Evolutionary conservation across 2,888 invertebrate genomes (phyloP), one percentile per base, ranked within the genome.

Genomic region (Drosophila limbata): DNA sequence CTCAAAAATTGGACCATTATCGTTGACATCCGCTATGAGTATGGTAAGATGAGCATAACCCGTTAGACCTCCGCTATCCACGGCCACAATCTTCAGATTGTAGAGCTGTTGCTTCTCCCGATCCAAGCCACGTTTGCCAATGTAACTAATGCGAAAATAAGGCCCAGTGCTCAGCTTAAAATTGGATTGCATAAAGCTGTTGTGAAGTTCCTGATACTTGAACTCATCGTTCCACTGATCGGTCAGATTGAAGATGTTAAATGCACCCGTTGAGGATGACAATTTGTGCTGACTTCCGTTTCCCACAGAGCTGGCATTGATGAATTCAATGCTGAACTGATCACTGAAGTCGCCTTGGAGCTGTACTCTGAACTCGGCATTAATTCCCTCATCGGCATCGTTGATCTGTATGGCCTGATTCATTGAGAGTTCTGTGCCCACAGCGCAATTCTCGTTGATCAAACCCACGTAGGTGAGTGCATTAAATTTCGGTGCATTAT

Each of bases 401-500:
- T 93, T 94, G 0, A 96, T 96, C 70, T 94, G 94, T 10, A 97
- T 94, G 44, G 94, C 94, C 78, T 94, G 94, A 66, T 95, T 94
- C 91, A 96, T 93, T 74, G 94, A 94, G 1, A 97, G 95, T 91
- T 96, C 95, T 0, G 95, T 95, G 8, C 95, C 95, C 40, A 93
- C 93, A 10, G 93, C 93, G 33, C 96, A 95, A 91, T 98, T 97
- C 93, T 98, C 98, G 45, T 93, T 93, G 15, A 98, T 95, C 69
- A 94, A 94, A 1, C 97, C 97, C 83, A 96, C 96, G 90, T 97
- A 98, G 1, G 93, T 91, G 1, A 94, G 90, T 11, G 94, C 92
- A 75, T 95, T 95, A 91, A 98, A 98, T 64, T 94, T 92, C 0
- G 98, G 98, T 4, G 97, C 94, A 87, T 97, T 97, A 88, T 97